phyloP scores from a whole-genome alignment of 2,888 invertebrate species.

The Nemurella pictetii region DNA sequence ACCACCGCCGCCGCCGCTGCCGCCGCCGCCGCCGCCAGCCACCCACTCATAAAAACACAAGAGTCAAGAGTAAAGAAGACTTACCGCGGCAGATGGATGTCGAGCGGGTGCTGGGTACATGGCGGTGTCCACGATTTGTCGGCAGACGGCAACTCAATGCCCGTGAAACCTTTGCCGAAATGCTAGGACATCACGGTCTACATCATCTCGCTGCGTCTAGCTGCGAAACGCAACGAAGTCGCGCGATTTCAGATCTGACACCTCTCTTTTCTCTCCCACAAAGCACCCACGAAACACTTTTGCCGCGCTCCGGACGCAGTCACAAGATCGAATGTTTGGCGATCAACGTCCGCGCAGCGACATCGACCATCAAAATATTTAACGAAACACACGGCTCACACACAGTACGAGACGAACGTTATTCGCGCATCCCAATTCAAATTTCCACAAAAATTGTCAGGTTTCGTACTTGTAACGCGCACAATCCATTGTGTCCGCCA shows the following conservation, averaged over 20 bases:
- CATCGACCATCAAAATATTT: background rate
- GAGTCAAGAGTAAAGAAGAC: conserved; percentile 53
- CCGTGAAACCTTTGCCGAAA: background rate
- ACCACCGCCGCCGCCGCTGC: background rate
- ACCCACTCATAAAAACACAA: too few relatives aligned
- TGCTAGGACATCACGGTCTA: background rate
- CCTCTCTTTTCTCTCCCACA: conserved; percentile 1
- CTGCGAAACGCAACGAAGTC: background rate
- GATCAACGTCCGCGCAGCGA: background rate
- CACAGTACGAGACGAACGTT: conserved; percentile 35
- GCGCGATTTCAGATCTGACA: background rate
- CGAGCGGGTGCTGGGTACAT: conserved; percentile 78
- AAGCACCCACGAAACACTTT: background rate
- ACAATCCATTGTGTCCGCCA: conserved; percentile 44
- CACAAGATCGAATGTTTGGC: background rate
- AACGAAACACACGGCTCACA: conserved; percentile 13
- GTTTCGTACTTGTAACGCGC: conserved; percentile 43
- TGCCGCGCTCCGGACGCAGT: background rate
- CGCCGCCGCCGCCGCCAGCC: background rate
- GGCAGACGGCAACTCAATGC: conserved; percentile 34
- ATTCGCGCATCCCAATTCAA: conserved; percentile 43
- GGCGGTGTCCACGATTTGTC: conserved; percentile 40
- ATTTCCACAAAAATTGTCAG: conserved; percentile 43
- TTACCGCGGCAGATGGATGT: conserved; percentile 76
- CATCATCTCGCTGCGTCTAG: background rate